Conservation (phyloP, 2,113 vertebrate genomes). For the Petaurus breviceps region DNA sequence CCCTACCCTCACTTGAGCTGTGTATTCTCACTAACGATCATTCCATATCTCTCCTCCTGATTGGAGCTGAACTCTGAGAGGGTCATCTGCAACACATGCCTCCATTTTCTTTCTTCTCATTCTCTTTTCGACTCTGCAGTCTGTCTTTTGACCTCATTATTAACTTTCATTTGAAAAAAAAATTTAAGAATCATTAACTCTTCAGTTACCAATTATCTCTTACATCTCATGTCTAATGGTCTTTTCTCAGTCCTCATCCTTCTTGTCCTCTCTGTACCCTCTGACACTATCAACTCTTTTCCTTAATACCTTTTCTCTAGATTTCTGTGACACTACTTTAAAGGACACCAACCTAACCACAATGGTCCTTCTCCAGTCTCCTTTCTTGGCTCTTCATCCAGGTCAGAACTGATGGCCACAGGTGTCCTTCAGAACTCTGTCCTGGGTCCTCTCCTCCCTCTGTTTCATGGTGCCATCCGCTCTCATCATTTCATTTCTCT, state of each 20-base stretch:
- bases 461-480: background rate
- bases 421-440: background rate
- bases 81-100: background rate
- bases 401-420: background rate
- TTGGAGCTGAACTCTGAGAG: background rate
- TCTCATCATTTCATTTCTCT: background rate
- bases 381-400: background rate
- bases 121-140: background rate
- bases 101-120: background rate
- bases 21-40: background rate
- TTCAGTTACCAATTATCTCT: background rate
- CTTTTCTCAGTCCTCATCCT: background rate
- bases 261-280: background rate
- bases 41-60: background rate
- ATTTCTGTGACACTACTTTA: background rate
- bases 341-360: background rate
- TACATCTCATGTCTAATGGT: background rate
- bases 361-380: background rate
- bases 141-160: background rate
- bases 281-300: background rate
- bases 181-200: background rate
- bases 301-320: background rate
- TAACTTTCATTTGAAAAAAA: background rate
- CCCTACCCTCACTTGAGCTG: background rate
- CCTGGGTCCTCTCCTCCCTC: background rate